Conservation (phyloP, 2,113 vertebrate species). For the Brachyistius frenatus region DNA sequence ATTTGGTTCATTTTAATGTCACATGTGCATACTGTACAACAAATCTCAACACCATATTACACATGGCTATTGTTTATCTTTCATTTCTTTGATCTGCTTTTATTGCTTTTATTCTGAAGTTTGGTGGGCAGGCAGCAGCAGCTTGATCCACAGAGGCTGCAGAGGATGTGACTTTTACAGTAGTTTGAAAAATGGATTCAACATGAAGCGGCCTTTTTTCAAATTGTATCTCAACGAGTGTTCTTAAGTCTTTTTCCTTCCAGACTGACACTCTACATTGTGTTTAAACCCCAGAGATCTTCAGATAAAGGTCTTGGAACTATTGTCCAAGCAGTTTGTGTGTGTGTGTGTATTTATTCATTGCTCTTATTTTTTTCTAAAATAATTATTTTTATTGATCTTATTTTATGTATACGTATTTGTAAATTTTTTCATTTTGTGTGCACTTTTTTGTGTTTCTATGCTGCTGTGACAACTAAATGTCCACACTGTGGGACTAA, state of each 20-base stretch:
- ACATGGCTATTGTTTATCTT: slow-evolving; percentile 9
- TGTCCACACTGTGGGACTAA: too few relatives aligned
- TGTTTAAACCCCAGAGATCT: slow-evolving; percentile 7
- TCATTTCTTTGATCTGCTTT: slow-evolving; percentile 12
- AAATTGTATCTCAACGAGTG: neutral
- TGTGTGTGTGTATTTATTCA: too few relatives aligned
- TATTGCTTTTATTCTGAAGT: slow-evolving; percentile 30
- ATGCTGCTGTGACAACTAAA: too few relatives aligned
- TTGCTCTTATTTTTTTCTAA: too few relatives aligned
- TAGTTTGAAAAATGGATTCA: neutral
- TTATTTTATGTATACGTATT: too few relatives aligned
- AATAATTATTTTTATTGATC: too few relatives aligned
- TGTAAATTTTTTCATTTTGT: too few relatives aligned
- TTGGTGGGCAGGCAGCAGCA: slow-evolving; percentile 20
- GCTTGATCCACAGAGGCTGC: neutral
- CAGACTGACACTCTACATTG: neutral
- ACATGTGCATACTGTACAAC: too few relatives aligned
- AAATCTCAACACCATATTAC: too few relatives aligned
- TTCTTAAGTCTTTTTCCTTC: neutral
- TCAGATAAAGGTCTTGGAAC: slow-evolving; percentile 12
- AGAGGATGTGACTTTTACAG: slow-evolving; percentile 1
- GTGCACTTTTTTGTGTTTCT: too few relatives aligned
- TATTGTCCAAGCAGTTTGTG: neutral
- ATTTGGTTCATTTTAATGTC: neutral
- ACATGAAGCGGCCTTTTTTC: neutral